Evolutionary conservation across 30 jellyfish, hydroid and myxozoan genomes (phyloP).

Genomic region (Mastigias papua): DNA sequence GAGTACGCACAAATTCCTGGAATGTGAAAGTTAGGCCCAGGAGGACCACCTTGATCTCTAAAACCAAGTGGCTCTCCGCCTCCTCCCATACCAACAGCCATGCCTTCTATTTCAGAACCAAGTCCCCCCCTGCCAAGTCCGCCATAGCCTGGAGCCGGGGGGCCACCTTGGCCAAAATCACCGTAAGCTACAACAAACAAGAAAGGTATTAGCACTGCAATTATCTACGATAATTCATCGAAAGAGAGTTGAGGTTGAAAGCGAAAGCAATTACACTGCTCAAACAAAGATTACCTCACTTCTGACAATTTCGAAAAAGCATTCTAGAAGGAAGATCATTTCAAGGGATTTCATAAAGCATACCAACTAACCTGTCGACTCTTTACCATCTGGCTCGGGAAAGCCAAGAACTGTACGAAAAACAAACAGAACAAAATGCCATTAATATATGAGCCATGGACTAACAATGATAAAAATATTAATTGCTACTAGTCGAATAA

Average conservation of each 20-base stretch:
- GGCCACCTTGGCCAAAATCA: constrained; percentile 70
- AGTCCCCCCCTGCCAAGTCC: constrained; percentile 75
- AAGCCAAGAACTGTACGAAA: constrained; percentile 53
- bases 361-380: constrained; percentile 18
- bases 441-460: no score
- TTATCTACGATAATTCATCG: no score
- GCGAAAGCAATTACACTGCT: no score
- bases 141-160: constrained; percentile 39
- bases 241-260: no score
- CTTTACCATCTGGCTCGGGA: constrained; percentile 75
- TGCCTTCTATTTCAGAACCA: constrained; percentile 70
- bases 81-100: constrained; percentile 82
- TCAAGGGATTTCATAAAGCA: not conserved
- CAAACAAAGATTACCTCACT: no score
- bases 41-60: constrained; percentile 45
- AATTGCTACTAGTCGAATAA: no score
- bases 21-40: constrained; percentile 47
- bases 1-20: constrained; percentile 58
- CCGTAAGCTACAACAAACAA: constrained; percentile 29
- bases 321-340: not conserved
- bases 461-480: no score
- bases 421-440: not conserved
- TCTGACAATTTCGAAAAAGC: no score
- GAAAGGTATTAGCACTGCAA: no score
- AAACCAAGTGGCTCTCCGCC: constrained; percentile 79